Evolutionary conservation across 2,797 vertebrate genomes (phyloP), one percentile per base, ranked within the genome.

Genomic region (Xenentodon cancila): DNA sequence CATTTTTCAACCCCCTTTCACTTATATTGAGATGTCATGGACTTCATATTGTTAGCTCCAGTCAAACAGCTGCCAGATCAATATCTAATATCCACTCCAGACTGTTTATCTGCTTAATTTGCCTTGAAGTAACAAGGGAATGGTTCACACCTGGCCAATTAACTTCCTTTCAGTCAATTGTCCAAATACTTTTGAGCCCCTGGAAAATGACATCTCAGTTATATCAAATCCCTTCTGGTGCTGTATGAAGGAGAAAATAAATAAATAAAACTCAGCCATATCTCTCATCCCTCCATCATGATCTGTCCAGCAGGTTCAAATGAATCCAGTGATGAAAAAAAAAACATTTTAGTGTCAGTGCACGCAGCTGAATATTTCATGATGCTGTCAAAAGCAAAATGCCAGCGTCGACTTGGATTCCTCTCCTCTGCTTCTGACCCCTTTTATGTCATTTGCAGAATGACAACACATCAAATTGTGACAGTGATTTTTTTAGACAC

Each of bases 311-410:
- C 37, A 65, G 42, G 63, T 61, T 68, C 54, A 59, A 73, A 84
- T 57, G 66, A 69, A 84, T 77, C 74, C 79, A 53, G 79, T 77
- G 77, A 83, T 87, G 37, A 48, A 81, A 87, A 80, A 8, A 48
- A 81, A 87, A 80, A 74, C 13, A 74, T 78, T 86, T 85, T 68
- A 64, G 55, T 46, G 76, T 68, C 75, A 71, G 64, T 60, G 65
- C 74, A 79, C 79, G 79, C 72, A 64, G 44, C 75, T 88, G 81
- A 84, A 87, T 86, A 83, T 86, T 86, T 80, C 65, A 88, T 71
- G 78, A 84, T 32, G 58, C 73, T 42, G 53, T 71, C 60, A 47
- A 64, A 77, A 66, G 72, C 76, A 58, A 69, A 68, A 73, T 7
- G 25, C 55, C 66, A n/a, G 48, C 46, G n/a, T 55, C n/a, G 32